These are phyloP conservation scores for Leptinotarsa defecta DNA, from an alignment of 1,140 invertebrate species.

Conservation along the genomic window DNA sequence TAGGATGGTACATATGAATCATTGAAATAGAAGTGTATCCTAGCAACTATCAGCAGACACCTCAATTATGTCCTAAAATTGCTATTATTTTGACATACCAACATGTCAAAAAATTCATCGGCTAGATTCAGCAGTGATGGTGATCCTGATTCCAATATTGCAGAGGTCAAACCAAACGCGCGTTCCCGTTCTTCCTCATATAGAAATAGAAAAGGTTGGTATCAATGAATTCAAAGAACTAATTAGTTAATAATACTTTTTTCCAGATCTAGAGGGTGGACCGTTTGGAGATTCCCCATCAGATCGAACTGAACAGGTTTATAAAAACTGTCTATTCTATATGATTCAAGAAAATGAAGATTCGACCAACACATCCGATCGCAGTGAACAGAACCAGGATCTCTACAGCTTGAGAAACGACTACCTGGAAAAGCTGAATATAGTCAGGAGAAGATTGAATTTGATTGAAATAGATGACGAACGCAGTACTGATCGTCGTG, in stretches of 20 bases:
- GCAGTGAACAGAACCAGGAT: background rate
- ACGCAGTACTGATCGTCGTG: background rate
- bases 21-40: no score
- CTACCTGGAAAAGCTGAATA: slow-evolving; percentile 16
- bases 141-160: slow-evolving; percentile 12
- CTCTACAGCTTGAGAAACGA: slow-evolving; percentile 15
- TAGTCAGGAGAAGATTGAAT: background rate
- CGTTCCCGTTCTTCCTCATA: slow-evolving; percentile 21
- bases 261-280: slow-evolving; percentile 7
- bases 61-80: background rate
- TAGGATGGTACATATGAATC: no score
- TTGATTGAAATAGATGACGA: slow-evolving; percentile 13
- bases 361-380: background rate
- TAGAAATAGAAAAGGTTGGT: slow-evolving; percentile 14
- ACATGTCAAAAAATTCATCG: slow-evolving; percentile 22
- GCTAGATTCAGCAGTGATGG: slow-evolving; percentile 22
- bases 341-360: slow-evolving; percentile 17
- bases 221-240: background rate
- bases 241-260: background rate
- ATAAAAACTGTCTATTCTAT: slow-evolving; percentile 8
- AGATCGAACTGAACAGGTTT: background rate
- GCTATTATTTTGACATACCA: background rate
- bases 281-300: slow-evolving; percentile 20
- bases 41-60: no score
- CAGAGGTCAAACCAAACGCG: background rate